Evolutionary conservation across 2,797 vertebrate genomes (phyloP).

Genomic region (Acomys russatus): DNA sequence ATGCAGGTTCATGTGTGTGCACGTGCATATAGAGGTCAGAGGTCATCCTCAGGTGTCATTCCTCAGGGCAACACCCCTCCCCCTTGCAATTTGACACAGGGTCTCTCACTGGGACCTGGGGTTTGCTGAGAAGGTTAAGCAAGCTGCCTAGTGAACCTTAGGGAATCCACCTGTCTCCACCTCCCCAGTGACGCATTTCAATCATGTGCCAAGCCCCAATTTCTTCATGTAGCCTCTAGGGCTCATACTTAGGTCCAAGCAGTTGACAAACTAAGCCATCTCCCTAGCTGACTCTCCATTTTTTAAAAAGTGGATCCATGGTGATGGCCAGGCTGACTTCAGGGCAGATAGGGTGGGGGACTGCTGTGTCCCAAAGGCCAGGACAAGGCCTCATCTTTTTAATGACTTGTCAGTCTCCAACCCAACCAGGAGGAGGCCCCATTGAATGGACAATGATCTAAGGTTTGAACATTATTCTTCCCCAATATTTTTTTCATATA

Average conservation of each 20-base stretch:
- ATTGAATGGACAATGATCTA: background rate
- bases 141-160: too few relatives aligned
- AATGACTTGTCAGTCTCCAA: background rate
- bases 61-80: background rate
- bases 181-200: background rate
- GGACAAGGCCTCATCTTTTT: background rate
- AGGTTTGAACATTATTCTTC: background rate
- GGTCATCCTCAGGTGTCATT: background rate
- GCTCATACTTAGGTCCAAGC: background rate
- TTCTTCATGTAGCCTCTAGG: background rate
- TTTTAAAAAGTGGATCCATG: background rate
- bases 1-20: background rate
- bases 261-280: background rate
- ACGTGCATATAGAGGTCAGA: background rate
- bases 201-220: background rate
- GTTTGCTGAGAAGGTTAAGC: background rate
- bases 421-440: background rate
- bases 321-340: background rate
- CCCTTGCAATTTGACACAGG: background rate
- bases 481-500: background rate
- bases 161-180: background rate
- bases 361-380: fast-evolving
- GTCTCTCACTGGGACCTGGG: background rate
- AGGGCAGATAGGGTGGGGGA: too few relatives aligned
- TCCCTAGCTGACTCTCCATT: too few relatives aligned